These are phyloP conservation scores for Apis dorsata DNA, from an alignment of 1,140 invertebrate genomes.

Conservation along the genomic window DNA sequence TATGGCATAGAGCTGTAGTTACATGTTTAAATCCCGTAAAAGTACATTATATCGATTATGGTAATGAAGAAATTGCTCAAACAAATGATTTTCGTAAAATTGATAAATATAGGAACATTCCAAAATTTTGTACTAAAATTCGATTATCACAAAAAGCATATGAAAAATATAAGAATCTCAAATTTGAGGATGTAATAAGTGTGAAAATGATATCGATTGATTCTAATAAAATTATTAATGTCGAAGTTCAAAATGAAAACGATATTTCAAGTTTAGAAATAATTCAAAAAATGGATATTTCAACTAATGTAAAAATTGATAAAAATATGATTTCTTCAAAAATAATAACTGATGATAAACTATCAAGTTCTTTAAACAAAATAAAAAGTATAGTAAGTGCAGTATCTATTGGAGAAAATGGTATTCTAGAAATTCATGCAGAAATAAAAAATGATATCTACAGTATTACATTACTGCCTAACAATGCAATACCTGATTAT, in stretches of 20 bases:
- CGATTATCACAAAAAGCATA: conserved; percentile 31
- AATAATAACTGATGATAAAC: not conserved
- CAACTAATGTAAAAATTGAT: not conserved
- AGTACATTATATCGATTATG: conserved; percentile 69
- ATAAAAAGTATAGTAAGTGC: conserved; percentile 32
- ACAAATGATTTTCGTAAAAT: conserved; percentile 56
- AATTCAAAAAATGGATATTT: too few relatives aligned
- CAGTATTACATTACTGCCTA: conserved; percentile 41
- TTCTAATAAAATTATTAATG: conserved; percentile 56
- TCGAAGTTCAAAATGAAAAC: conserved; percentile 48
- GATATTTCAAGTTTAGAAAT: not conserved
- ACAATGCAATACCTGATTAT: not conserved
- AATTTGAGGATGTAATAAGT: conserved; percentile 18
- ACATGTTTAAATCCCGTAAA: conserved; percentile 48
- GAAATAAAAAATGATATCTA: conserved; percentile 41
- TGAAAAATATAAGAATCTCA: conserved; percentile 15
- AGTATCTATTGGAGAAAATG: conserved; percentile 13
- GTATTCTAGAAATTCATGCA: conserved; percentile 56
- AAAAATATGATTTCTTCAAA: not conserved
- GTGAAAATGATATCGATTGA: conserved; percentile 60
- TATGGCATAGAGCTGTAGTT: conserved; percentile 69
- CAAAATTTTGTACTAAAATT: conserved; percentile 55
- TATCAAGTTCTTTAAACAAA: not conserved
- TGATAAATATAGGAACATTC: conserved; percentile 26
- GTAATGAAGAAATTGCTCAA: conserved; percentile 50